Evolutionary conservation across 1,140 invertebrate species (phyloP).

Genomic region (Aricia agestis): DNA sequence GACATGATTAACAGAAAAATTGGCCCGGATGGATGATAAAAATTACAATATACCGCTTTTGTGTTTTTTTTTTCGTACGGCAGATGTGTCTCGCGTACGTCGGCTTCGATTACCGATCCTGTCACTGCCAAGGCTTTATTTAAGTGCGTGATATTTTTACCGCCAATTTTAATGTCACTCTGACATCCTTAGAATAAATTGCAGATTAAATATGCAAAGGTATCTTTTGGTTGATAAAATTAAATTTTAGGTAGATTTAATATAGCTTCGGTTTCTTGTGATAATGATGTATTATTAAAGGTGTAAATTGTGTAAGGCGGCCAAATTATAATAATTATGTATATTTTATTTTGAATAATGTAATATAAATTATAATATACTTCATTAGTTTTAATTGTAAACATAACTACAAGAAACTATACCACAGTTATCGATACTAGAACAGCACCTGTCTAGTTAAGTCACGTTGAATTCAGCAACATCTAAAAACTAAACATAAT

Average conservation of each 20-base stretch:
- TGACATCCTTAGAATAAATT: conserved; percentile 20
- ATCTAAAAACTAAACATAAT: conserved; percentile 15
- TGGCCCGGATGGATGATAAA: conserved; percentile 24
- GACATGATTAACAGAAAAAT: conserved; percentile 20
- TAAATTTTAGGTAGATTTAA: too few relatives aligned
- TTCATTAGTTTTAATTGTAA: too few relatives aligned
- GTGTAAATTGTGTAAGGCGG: too few relatives aligned
- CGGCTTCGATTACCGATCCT: conserved; percentile 31
- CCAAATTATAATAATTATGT: too few relatives aligned
- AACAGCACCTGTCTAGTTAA: not conserved
- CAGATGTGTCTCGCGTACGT: conserved; percentile 34
- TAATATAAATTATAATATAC: too few relatives aligned
- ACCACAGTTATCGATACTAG: not conserved
- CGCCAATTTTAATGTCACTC: conserved; percentile 18
- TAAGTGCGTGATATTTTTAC: conserved; percentile 28
- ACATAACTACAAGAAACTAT: too few relatives aligned
- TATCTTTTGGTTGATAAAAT: not conserved
- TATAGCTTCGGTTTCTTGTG: too few relatives aligned
- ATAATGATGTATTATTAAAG: too few relatives aligned
- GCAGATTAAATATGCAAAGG: not conserved
- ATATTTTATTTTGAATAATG: too few relatives aligned
- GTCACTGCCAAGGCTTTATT: conserved; percentile 33
- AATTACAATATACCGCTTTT: conserved; percentile 30
- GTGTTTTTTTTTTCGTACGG: conserved; percentile 30
- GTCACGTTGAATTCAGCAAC: not conserved